A percentile compares a stretch with the other conserved stretches of the same genome.
These are phyloP conservation scores for Equus quagga DNA, from an alignment of 2,113 vertebrate species.

Conservation along the genomic window DNA sequence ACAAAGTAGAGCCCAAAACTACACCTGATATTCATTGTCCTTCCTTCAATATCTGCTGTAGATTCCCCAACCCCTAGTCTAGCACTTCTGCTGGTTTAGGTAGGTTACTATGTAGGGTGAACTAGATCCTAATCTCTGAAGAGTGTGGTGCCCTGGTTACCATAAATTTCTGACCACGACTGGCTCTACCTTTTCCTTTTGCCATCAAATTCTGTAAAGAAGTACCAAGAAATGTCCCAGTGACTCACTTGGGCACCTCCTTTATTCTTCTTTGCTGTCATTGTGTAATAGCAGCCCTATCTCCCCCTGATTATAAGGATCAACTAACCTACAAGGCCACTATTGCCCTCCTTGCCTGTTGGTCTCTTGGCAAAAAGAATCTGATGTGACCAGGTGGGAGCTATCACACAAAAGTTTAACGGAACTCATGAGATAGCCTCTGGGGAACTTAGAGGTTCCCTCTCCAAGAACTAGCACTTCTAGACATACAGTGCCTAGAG, in stretches of 20 bases:
- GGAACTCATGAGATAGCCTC: background rate
- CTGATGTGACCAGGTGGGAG: background rate
- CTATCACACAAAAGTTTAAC: background rate
- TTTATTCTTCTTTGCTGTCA: background rate
- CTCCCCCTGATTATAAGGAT: background rate
- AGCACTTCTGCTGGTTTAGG: background rate
- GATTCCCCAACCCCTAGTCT: background rate
- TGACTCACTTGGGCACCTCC: background rate
- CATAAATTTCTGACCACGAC: background rate
- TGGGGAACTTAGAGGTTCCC: background rate
- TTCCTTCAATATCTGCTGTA: background rate
- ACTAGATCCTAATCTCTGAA: background rate
- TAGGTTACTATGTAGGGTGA: background rate
- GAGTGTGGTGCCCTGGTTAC: accelerated
- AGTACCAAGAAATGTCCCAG: background rate
- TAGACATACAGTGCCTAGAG: background rate
- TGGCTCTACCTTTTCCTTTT: background rate
- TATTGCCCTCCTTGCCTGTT: background rate
- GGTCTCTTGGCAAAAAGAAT: background rate
- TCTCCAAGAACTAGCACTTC: background rate
- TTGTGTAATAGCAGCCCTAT: background rate
- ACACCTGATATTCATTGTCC: background rate
- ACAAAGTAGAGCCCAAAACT: background rate
- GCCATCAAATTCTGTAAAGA: background rate
- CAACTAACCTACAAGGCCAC: background rate